Evolutionary conservation across 2,888 invertebrate species (phyloP).

Genomic region (Amphipyra tragopoginis): DNA sequence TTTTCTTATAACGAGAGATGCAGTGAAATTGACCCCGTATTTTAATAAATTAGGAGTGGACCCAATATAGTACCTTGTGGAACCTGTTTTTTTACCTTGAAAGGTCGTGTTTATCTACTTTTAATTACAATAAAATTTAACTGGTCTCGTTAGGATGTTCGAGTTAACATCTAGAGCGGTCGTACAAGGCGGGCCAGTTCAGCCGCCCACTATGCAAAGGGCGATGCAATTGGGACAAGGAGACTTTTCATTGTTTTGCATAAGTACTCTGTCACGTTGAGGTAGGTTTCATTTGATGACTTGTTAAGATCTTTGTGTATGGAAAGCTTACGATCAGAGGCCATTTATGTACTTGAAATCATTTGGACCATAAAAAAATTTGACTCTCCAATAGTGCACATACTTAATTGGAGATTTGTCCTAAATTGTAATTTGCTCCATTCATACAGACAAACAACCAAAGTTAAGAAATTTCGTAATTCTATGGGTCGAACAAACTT

Average conservation of each 20-base stretch:
- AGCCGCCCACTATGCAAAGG: constrained; percentile 60
- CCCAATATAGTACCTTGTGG: constrained; percentile 32
- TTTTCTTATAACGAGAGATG: too few species aligned
- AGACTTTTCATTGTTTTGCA: constrained; percentile 66
- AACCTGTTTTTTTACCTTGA: constrained; percentile 9
- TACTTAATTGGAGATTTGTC: neutral
- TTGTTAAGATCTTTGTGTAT: constrained; percentile 12
- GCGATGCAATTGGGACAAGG: constrained; percentile 71
- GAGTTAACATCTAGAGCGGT: constrained; percentile 45
- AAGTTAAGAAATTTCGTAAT: too few species aligned
- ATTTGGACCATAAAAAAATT: neutral
- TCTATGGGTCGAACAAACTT: neutral
- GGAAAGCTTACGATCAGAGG: neutral
- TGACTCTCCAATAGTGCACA: too few species aligned
- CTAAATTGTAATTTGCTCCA: too few species aligned
- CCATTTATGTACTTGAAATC: neutral
- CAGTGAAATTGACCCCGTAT: too few species aligned
- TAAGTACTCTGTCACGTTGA: constrained; percentile 40
- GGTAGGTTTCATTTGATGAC: constrained; percentile 28
- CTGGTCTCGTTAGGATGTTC: constrained; percentile 48
- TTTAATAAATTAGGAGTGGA: constrained; percentile 6
- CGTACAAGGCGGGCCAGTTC: constrained; percentile 57
- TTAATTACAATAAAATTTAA: constrained; percentile 45
- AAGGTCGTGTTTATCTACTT: constrained; percentile 24
- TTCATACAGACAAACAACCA: too few species aligned